A percentile compares a stretch with the other conserved stretches of the same genome.
phyloP scores from a whole-genome alignment of 2,113 vertebrate species.

The Crotalus tigris region DNA sequence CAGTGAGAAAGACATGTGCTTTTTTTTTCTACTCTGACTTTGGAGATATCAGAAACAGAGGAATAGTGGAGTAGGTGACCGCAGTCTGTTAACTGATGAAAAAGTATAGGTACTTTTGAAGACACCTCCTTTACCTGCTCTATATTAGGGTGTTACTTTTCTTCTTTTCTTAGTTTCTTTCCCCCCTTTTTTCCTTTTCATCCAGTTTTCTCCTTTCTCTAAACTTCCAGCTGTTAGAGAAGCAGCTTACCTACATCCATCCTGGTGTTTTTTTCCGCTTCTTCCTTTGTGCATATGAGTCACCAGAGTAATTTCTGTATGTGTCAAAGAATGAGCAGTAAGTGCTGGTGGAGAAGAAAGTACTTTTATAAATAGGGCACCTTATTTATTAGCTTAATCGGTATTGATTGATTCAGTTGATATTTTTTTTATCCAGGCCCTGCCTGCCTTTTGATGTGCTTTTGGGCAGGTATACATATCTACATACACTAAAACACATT shows the following conservation, averaged over 20 bases:
- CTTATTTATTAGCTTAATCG: not conserved
- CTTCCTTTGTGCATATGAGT: not conserved
- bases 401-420: not conserved
- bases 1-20: not conserved
- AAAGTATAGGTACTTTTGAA: not conserved
- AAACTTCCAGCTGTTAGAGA: not conserved
- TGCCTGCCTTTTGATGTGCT: not conserved
- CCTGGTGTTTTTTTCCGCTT: not conserved
- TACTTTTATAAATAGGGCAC: not conserved
- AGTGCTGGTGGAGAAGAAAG: not conserved
- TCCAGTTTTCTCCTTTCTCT: not conserved
- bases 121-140: not conserved
- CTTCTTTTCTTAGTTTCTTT: not conserved
- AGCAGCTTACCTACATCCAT: not conserved
- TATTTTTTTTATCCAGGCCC: not conserved
- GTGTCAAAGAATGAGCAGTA: not conserved
- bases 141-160: not conserved
- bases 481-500: not conserved
- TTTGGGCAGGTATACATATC: not conserved
- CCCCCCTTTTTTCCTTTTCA: not conserved
- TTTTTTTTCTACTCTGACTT: not conserved
- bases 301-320: not conserved
- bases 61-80: not conserved
- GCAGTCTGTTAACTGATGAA: not conserved
- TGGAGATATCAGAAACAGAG: not conserved